phyloP scores from a whole-genome alignment of 2,113 vertebrate species.

The Percopsis transmontana region DNA sequence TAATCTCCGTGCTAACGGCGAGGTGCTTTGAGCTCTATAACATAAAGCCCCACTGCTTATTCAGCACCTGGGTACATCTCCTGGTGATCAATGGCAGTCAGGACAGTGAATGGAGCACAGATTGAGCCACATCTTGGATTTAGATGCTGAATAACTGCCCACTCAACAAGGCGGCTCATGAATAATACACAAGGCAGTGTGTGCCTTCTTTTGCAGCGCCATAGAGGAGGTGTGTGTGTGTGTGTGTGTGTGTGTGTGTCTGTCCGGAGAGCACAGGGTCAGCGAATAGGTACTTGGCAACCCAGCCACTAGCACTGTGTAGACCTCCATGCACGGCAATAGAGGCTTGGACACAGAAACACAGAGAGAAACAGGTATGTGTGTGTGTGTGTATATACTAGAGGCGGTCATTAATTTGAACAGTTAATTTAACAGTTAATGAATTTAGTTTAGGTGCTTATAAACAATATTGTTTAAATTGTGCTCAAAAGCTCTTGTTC shows the following conservation, averaged over 20 bases:
- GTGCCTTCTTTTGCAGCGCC: slow-evolving; percentile 42
- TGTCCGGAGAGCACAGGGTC: slow-evolving; percentile 52
- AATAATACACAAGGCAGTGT: slow-evolving; percentile 66
- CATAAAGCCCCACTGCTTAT: slow-evolving; percentile 76
- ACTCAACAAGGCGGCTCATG: slow-evolving; percentile 67
- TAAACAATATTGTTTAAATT: neutral
- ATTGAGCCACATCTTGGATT: slow-evolving; percentile 79
- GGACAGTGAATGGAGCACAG: slow-evolving; percentile 73
- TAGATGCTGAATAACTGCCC: slow-evolving; percentile 67
- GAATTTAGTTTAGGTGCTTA: neutral
- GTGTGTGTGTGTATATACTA: neutral
- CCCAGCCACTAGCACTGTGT: slow-evolving; percentile 13
- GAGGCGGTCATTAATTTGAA: neutral
- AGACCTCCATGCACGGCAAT: slow-evolving; percentile 8
- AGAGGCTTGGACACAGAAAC: slow-evolving; percentile 4
- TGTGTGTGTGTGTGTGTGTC: neutral
- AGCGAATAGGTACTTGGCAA: slow-evolving; percentile 35
- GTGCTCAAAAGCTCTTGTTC: slow-evolving; percentile 7
- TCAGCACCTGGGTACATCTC: slow-evolving; percentile 73
- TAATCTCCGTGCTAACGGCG: slow-evolving; percentile 73
- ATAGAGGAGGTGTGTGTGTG: slow-evolving; percentile 26
- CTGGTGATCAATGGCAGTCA: slow-evolving; percentile 81
- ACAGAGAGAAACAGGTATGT: slow-evolving; percentile 1
- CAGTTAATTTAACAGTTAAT: neutral
- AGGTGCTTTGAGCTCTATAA: slow-evolving; percentile 65